Evolutionary conservation across 2,113 vertebrate species (phyloP).

Genomic region (Psilopogon haemacephalus): DNA sequence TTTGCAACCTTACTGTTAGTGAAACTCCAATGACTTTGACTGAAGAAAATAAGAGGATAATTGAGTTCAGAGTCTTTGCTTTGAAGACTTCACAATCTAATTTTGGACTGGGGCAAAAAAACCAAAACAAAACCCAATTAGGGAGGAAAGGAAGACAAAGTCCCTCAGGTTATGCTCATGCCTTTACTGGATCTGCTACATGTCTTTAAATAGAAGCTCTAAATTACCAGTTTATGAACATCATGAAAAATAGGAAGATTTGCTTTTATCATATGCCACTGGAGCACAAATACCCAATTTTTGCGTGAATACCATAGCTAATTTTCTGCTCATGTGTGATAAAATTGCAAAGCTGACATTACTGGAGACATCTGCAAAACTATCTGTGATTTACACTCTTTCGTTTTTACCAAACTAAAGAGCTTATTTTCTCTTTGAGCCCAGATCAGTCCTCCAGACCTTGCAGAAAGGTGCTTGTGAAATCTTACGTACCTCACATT

Average conservation of each 20-base stretch:
- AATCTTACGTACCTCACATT: not conserved
- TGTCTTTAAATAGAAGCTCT: slow-evolving; percentile 28
- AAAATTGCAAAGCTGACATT: not conserved
- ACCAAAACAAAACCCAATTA: slow-evolving; percentile 49
- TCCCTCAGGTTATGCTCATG: slow-evolving; percentile 38
- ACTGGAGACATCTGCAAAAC: slow-evolving; percentile 17
- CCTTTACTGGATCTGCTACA: not conserved
- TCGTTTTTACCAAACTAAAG: not conserved
- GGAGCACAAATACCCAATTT: not conserved
- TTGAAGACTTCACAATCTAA: slow-evolving; percentile 48
- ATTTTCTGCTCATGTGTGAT: not conserved
- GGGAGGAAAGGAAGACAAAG: slow-evolving; percentile 13
- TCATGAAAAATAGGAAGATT: not conserved
- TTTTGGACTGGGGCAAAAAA: slow-evolving; percentile 31
- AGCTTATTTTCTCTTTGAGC: not conserved
- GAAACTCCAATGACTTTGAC: slow-evolving; percentile 24
- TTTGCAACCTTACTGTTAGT: not conserved
- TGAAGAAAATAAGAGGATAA: slow-evolving; percentile 40
- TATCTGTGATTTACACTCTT: not conserved
- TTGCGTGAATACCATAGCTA: not conserved
- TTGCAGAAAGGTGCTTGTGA: not conserved
- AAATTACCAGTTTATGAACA: slow-evolving; percentile 14
- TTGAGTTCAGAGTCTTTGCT: slow-evolving; percentile 51
- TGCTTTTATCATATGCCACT: not conserved
- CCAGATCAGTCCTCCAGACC: not conserved